These are phyloP conservation scores for Dicerorhinus sumatrensis DNA, from an alignment of 2,113 vertebrate genomes.

Conservation along the genomic window DNA sequence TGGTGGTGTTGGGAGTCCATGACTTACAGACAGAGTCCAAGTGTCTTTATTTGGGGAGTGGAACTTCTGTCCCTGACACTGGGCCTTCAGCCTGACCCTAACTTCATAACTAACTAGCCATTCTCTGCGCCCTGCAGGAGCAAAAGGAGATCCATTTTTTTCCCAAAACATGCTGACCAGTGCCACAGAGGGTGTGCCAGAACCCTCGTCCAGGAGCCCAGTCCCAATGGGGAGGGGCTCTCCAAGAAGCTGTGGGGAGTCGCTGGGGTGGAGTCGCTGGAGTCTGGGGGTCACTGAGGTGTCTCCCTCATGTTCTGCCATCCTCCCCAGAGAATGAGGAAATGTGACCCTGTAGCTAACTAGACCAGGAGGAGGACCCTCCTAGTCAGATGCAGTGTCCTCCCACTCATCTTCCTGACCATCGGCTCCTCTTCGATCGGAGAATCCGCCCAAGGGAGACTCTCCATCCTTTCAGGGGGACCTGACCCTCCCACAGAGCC, in stretches of 20 bases:
- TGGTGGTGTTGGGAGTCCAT: rapidly evolving
- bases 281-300: rapidly evolving
- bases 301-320: neutral
- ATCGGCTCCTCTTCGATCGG: neutral
- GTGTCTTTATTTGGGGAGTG: neutral
- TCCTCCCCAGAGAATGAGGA: no score
- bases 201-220: neutral
- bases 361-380: neutral
- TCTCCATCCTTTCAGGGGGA: neutral
- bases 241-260: rapidly evolving
- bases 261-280: no score
- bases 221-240: neutral
- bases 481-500: neutral
- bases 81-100: neutral
- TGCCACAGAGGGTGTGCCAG: neutral
- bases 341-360: no score
- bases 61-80: neutral
- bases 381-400: neutral
- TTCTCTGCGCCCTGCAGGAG: neutral
- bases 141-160: no score
- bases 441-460: neutral
- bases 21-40: neutral
- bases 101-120: neutral
- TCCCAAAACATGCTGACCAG: rapidly evolving
- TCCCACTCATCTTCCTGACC: neutral